These are phyloP conservation scores for Epizoanthus rinbou DNA, from an alignment of 92 coral and sea anemone species.

Conservation along the genomic window DNA sequence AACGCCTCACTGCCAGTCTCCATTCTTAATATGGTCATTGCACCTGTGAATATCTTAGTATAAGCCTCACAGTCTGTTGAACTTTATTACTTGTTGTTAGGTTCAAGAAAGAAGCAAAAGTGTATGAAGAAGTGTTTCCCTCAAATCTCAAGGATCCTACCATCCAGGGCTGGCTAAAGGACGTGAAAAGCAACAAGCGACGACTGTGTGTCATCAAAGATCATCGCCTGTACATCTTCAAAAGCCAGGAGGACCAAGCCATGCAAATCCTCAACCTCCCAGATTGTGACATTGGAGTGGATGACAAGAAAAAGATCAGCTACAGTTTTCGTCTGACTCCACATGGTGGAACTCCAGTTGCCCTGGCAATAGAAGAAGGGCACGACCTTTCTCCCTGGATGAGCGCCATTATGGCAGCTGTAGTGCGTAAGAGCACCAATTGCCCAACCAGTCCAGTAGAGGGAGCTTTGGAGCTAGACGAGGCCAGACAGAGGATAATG, in stretches of 20 bases:
- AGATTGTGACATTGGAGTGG: slow-evolving; percentile 85
- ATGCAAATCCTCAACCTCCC: slow-evolving; percentile 78
- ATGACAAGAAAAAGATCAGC: slow-evolving; percentile 89
- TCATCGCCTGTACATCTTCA: slow-evolving; percentile 88
- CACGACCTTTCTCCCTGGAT: slow-evolving; percentile 98
- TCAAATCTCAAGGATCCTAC: slow-evolving; percentile 73
- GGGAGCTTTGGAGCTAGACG: slow-evolving; percentile 53
- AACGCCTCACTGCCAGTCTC: too few relatives aligned
- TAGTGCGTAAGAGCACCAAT: slow-evolving; percentile 74
- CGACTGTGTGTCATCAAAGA: slow-evolving; percentile 94
- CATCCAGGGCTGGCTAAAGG: slow-evolving; percentile 89
- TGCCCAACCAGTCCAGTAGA: slow-evolving; percentile 83
- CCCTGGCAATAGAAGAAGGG: slow-evolving; percentile 92
- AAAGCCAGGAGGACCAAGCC: slow-evolving; percentile 87
- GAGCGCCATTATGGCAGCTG: slow-evolving; percentile 98
- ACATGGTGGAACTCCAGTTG: slow-evolving; percentile 74
- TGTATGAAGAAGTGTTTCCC: slow-evolving; percentile 69
- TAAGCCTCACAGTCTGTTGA: too few relatives aligned
- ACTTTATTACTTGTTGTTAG: slow-evolving; percentile 35
- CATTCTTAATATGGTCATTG: too few relatives aligned
- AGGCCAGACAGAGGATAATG: slow-evolving; percentile 42
- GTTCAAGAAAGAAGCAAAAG: slow-evolving; percentile 78
- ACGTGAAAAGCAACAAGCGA: slow-evolving; percentile 77
- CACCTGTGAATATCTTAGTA: background rate
- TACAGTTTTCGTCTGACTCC: slow-evolving; percentile 77